Percentiles rank a stretch among this genome's conserved stretches.
These are phyloP conservation scores for Rousettus leschenaultii DNA, from an alignment of 2,113 vertebrate species.

Conservation along the genomic window DNA sequence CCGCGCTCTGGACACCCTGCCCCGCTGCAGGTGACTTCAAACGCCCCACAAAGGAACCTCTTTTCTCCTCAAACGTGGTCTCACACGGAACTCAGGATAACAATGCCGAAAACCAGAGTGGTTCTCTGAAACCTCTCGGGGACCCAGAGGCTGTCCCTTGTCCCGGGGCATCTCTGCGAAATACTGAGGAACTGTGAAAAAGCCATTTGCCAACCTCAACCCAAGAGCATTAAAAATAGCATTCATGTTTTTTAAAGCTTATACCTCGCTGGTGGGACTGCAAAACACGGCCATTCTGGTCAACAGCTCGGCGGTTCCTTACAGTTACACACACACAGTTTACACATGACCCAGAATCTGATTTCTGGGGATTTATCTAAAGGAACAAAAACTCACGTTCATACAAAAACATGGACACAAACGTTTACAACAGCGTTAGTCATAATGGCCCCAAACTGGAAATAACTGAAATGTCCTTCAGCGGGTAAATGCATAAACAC, in stretches of 20 bases:
- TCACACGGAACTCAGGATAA: not conserved
- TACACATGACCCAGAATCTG: not conserved
- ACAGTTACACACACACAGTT: not conserved
- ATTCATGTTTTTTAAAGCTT: not conserved
- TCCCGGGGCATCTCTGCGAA: not conserved
- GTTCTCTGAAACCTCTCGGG: not conserved
- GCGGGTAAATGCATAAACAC: not conserved
- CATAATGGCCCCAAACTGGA: not conserved
- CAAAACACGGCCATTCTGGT: not conserved
- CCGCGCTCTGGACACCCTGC: not conserved
- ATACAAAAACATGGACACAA: not conserved
- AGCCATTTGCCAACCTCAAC: not conserved
- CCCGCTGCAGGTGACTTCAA: not conserved
- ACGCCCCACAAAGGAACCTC: not conserved
- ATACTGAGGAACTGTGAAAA: not conserved
- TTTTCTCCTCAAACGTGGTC: not conserved
- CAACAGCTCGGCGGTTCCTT: not conserved
- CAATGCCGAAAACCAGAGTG: not conserved
- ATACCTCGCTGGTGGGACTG: not conserved
- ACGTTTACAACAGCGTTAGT: not conserved
- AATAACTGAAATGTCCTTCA: not conserved
- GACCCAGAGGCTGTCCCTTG: not conserved
- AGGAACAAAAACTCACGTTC: not conserved
- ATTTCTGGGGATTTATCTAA: not conserved
- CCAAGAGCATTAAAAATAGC: not conserved